A percentile compares a stretch with the other conserved stretches of the same genome.
phyloP scores from a whole-genome alignment of 2,113 vertebrate genomes.

The Suncus etruscus region DNA sequence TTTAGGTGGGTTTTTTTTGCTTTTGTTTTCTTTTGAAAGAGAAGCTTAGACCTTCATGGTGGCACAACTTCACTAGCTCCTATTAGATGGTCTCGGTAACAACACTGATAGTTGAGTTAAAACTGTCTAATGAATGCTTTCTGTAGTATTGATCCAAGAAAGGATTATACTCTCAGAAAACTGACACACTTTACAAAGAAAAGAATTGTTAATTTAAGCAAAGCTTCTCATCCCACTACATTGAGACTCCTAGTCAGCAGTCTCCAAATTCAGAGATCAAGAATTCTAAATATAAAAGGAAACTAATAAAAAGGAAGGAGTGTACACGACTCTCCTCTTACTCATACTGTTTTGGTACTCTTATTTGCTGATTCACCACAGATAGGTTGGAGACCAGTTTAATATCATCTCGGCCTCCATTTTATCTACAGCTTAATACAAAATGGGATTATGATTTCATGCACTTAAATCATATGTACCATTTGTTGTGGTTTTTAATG shows the following conservation, averaged over 20 bases:
- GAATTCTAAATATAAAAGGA: constrained; percentile 11
- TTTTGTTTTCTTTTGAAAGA: too few species aligned
- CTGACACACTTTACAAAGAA: neutral
- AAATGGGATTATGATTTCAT: neutral
- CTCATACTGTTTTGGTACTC: neutral
- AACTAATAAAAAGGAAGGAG: neutral
- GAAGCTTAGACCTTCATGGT: neutral
- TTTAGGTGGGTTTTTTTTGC: neutral
- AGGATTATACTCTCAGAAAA: neutral
- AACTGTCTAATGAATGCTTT: neutral
- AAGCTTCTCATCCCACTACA: neutral
- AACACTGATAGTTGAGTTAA: neutral
- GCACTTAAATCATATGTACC: constrained; percentile 34
- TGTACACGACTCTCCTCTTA: neutral
- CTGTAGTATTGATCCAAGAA: neutral
- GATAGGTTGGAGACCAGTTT: neutral
- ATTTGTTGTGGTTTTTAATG: neutral
- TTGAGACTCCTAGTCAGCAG: neutral
- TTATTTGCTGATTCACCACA: neutral
- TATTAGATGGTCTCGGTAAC: neutral
- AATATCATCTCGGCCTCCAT: neutral
- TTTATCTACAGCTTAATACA: neutral
- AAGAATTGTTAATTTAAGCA: neutral
- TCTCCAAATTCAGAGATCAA: constrained; percentile 19
- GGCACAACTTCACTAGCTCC: neutral